Percentiles rank a stretch among this genome's conserved stretches.
These are phyloP conservation scores for Sciurus niger DNA, from an alignment of 2,113 vertebrate species.

Conservation along the genomic window DNA sequence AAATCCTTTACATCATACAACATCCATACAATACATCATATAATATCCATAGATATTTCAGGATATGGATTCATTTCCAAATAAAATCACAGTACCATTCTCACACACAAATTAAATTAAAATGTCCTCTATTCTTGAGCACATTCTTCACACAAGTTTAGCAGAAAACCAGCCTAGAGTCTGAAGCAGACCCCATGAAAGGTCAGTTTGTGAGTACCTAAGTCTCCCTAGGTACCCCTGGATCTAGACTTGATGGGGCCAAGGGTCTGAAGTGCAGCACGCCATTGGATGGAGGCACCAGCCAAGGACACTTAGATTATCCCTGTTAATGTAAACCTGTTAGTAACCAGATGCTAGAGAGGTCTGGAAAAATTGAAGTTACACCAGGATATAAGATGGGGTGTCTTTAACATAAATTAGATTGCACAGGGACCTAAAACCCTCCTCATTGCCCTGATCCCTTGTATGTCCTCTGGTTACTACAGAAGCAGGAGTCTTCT, in stretches of 20 bases:
- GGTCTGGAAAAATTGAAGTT: neutral
- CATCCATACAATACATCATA: neutral
- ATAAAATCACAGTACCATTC: slow-evolving; percentile 10
- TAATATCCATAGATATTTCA: slow-evolving; percentile 44
- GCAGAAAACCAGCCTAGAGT: neutral
- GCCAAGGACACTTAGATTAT: slow-evolving; percentile 16
- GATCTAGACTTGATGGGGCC: neutral
- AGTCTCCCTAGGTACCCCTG: neutral
- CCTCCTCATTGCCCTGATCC: neutral
- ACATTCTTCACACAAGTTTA: slow-evolving; percentile 14
- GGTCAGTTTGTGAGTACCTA: neutral
- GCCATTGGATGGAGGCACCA: neutral
- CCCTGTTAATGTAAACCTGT: neutral
- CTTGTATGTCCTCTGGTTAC: neutral
- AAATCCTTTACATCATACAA: slow-evolving; percentile 9
- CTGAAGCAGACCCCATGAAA: neutral
- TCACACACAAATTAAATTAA: slow-evolving; percentile 25
- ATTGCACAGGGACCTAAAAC: neutral
- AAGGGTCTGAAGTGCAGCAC: neutral
- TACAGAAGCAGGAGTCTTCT: slow-evolving; percentile 1
- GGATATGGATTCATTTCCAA: slow-evolving; percentile 33
- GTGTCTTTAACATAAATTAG: slow-evolving; percentile 41
- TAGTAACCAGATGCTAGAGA: neutral
- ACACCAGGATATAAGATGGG: neutral
- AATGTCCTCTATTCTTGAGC: neutral